Evolutionary conservation across 2,888 invertebrate species (phyloP), one percentile per base, ranked within the genome.

Genomic region (Strigamia transsilvanica): DNA sequence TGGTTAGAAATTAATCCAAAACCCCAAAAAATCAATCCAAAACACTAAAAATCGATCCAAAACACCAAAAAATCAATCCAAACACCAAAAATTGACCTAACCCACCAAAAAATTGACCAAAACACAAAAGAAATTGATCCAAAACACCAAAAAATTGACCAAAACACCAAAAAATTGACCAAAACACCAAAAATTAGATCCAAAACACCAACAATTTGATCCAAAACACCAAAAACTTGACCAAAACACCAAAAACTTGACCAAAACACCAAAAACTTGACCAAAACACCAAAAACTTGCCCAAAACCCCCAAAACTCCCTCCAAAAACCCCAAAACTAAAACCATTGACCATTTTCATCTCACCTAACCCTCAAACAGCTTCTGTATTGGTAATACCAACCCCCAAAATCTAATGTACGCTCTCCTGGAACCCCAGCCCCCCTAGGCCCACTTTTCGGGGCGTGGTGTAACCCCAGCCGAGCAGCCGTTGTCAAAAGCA

Each of bases 381-480:
- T 61, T 61, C 61, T 61, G 61, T 61, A 21, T 18, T 10, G 61
- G 18, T 61, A 61, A 61, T 61, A 61, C 6, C 61, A 61, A 61
- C 6, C 61, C 51, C 61, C 18, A 5, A 23, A 61, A 21, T 61
- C 3, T 18, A 61, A 23, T 46, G 46, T 46, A 7, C 46, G 12
- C 46, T 61, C 61, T 23, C 61, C 61, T 10, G 61, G 61, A 21
- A 27, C 66, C 32, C 66, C 66, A 27, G 13, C 32, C 66, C 23
- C 66, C 66, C 27, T 12, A 66, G 66, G 66, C 66, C 66, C 23
- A 23, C 27, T n/a, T 51, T 61, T 61, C 61, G 27, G 66, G 66
- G 66, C 66, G 66, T 66, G 66, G 66, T 66, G 32, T 32, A 66
- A 66, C 13, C 66, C 66, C 66, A 66, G 7, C 23, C 66, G 27